phyloP scores from a whole-genome alignment of 2,113 vertebrate species.

The Salvelinus sp. region DNA sequence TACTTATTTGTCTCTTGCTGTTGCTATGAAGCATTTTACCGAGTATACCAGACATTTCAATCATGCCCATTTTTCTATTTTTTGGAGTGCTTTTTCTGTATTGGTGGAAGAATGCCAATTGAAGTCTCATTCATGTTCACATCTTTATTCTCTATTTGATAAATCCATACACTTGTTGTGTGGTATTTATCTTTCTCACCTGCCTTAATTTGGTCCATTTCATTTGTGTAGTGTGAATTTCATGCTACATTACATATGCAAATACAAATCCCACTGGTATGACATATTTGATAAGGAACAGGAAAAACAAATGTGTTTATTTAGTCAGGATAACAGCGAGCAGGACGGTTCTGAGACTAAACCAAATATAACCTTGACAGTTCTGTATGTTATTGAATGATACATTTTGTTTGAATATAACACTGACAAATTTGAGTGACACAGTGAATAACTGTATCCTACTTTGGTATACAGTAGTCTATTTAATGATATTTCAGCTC shows the following conservation, averaged over 20 bases:
- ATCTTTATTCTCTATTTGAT: not conserved
- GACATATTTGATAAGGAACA: not conserved
- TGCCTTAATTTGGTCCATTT: not conserved
- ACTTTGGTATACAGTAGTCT: no score
- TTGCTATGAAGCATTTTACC: no score
- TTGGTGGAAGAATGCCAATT: no score
- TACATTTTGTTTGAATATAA: no score
- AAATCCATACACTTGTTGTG: not conserved
- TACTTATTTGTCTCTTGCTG: no score
- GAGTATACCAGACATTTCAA: no score
- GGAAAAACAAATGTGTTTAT: not conserved
- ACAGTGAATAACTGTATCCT: no score
- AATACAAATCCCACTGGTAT: slow-evolving; percentile 5
- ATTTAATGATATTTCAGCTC: no score
- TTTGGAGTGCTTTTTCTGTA: no score
- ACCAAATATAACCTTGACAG: not conserved
- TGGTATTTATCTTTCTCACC: not conserved
- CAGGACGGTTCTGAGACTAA: not conserved
- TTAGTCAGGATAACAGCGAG: not conserved
- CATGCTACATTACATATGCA: slow-evolving; percentile 2
- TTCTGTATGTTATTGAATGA: no score
- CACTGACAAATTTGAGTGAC: not conserved
- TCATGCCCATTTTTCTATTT: no score
- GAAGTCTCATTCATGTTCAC: no score
- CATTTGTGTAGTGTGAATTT: not conserved